These are phyloP conservation scores for Herminia tarsipennalis DNA, from an alignment of 2,888 invertebrate genomes.

Conservation along the genomic window DNA sequence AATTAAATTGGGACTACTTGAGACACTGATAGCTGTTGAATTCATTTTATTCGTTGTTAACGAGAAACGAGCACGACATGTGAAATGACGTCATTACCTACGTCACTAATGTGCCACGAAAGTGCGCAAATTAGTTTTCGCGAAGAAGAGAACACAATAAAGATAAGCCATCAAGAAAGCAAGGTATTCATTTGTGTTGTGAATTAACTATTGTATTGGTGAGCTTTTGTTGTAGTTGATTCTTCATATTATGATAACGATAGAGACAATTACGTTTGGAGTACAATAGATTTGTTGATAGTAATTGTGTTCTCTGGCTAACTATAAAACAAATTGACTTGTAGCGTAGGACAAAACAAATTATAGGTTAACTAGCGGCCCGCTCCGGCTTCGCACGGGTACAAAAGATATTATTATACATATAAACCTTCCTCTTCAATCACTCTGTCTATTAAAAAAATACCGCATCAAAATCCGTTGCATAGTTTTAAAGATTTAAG, in stretches of 20 bases:
- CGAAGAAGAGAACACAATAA: slow-evolving; percentile 35
- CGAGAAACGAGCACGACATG: slow-evolving; percentile 11
- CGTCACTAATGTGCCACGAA: slow-evolving; percentile 20
- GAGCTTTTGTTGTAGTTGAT: slow-evolving; percentile 32
- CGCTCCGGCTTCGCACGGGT: no score
- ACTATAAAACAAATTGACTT: slow-evolving; percentile 5
- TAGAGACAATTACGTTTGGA: slow-evolving; percentile 22
- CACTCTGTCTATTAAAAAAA: no score
- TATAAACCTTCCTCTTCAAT: no score
- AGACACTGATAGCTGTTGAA: slow-evolving; percentile 51
- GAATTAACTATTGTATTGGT: slow-evolving; percentile 37
- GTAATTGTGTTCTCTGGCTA: slow-evolving; percentile 19
- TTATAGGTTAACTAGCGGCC: no score
- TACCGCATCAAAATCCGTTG: no score
- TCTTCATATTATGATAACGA: slow-evolving; percentile 30
- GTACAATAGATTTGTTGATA: slow-evolving; percentile 38
- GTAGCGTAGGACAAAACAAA: no score
- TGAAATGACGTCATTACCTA: slow-evolving; percentile 24
- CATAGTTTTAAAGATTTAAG: no score
- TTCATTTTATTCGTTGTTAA: slow-evolving; percentile 34
- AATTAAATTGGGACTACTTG: slow-evolving; percentile 62
- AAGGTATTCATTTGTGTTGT: slow-evolving; percentile 30
- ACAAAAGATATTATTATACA: no score
- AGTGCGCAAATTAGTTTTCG: slow-evolving; percentile 38
- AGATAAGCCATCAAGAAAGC: slow-evolving; percentile 30